phyloP scores from a whole-genome alignment of 1,140 invertebrate genomes.

The Drosophila parabipectinata region DNA sequence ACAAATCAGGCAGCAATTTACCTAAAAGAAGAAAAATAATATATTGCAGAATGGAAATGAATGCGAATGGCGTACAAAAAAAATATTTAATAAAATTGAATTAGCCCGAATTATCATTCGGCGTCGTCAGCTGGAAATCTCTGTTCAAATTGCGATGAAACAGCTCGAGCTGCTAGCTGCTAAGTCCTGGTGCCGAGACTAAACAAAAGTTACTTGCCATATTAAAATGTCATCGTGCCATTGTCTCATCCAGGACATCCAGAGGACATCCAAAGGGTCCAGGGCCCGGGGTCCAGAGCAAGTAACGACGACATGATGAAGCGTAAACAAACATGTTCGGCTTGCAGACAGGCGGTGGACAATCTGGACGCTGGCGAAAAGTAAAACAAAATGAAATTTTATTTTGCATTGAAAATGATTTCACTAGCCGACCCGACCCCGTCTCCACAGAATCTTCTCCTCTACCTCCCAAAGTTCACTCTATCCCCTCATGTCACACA shows the following conservation, averaged over 20 bases:
- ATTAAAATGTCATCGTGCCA: constrained; percentile 81
- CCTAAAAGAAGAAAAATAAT: constrained; percentile 63
- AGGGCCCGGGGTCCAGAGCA: constrained; percentile 30
- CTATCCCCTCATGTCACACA: constrained; percentile 12
- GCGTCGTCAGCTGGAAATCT: constrained; percentile 57
- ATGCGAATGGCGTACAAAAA: constrained; percentile 46
- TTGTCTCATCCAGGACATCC: constrained; percentile 46
- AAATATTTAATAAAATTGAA: constrained; percentile 67
- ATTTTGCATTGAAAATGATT: constrained; percentile 80
- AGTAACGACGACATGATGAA: constrained; percentile 81
- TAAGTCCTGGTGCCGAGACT: constrained; percentile 27
- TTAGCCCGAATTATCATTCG: constrained; percentile 52
- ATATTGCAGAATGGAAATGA: constrained; percentile 53
- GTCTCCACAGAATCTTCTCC: constrained; percentile 3
- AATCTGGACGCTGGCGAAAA: constrained; percentile 39
- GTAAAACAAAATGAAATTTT: constrained; percentile 82
- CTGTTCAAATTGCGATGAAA: constrained; percentile 66
- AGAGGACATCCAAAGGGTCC: constrained; percentile 1
- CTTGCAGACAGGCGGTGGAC: constrained; percentile 60
- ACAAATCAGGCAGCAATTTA: constrained; percentile 79
- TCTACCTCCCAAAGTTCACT: too few species aligned
- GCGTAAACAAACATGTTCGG: constrained; percentile 81
- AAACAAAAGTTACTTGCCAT: constrained; percentile 79
- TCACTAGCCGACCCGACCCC: constrained; percentile 18
- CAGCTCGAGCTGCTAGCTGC: constrained; percentile 17